Evolutionary conservation across 1,140 invertebrate species (phyloP).

Genomic region (Hirudo medicinalis): DNA sequence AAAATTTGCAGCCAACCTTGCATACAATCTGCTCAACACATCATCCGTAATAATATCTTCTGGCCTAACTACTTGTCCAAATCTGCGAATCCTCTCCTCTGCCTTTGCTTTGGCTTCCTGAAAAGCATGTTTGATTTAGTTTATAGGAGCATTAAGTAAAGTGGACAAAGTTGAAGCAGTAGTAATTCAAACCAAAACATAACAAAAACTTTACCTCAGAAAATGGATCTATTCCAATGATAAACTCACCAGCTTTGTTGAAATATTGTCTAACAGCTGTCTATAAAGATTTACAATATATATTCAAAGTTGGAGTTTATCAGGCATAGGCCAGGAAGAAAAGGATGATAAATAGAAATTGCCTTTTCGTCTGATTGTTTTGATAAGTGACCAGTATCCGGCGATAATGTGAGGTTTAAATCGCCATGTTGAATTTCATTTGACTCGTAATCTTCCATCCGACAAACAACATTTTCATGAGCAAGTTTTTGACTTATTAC

Average conservation of each 20-base stretch:
- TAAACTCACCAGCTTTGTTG: constrained; percentile 6
- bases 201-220: neutral
- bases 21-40: neutral
- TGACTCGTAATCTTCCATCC: too few species aligned
- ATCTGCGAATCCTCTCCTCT: constrained; percentile 8
- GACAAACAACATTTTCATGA: too few species aligned
- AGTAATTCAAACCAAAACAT: neutral
- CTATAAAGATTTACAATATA: too few species aligned
- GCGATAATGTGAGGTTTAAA: too few species aligned
- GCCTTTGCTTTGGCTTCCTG: constrained; percentile 7
- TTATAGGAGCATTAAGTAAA: neutral
- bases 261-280: neutral
- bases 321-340: too few species aligned
- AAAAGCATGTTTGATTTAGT: neutral
- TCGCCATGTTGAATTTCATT: too few species aligned
- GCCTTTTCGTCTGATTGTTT: too few species aligned
- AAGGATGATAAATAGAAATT: too few species aligned
- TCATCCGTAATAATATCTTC: neutral
- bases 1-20: neutral
- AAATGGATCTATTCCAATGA: neutral
- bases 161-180: neutral
- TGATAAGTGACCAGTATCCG: too few species aligned
- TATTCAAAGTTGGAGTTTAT: too few species aligned
- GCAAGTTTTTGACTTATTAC: too few species aligned
- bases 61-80: neutral